A percentile compares a stretch with the other conserved stretches of the same genome.
These are phyloP conservation scores for Frankliniella fusca DNA, from an alignment of 2,888 invertebrate species.

Conservation along the genomic window DNA sequence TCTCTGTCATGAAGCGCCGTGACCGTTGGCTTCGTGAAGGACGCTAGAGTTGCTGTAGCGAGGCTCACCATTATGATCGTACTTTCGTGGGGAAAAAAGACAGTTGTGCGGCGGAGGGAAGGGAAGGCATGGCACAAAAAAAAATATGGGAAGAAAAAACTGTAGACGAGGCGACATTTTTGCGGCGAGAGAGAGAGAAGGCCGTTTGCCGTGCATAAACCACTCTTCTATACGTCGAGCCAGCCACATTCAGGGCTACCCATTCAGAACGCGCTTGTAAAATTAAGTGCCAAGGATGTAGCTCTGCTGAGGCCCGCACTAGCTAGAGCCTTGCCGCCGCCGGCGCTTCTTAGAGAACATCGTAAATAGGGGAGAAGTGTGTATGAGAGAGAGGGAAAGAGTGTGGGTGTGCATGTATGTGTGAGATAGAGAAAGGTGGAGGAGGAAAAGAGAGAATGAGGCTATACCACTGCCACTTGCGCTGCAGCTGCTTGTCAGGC, in stretches of 20 bases:
- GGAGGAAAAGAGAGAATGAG: no score
- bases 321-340: background rate
- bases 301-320: no score
- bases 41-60: no score
- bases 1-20: no score
- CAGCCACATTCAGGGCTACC: background rate
- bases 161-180: background rate
- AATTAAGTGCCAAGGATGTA: background rate
- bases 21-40: no score
- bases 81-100: background rate
- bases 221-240: background rate
- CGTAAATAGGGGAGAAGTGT: background rate
- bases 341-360: background rate
- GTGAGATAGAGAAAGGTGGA: no score
- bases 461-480: no score
- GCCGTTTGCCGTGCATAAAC: background rate
- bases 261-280: background rate
- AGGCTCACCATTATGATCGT: no score
- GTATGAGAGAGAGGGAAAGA: no score
- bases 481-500: no score
- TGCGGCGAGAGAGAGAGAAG: background rate
- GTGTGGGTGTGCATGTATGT: no score
- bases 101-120: background rate
- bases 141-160: background rate
- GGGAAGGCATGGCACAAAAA: background rate